Percentiles rank a stretch among this genome's conserved stretches.
Conservation (phyloP, 2,888 invertebrate genomes). For the Tipula helvola region DNA sequence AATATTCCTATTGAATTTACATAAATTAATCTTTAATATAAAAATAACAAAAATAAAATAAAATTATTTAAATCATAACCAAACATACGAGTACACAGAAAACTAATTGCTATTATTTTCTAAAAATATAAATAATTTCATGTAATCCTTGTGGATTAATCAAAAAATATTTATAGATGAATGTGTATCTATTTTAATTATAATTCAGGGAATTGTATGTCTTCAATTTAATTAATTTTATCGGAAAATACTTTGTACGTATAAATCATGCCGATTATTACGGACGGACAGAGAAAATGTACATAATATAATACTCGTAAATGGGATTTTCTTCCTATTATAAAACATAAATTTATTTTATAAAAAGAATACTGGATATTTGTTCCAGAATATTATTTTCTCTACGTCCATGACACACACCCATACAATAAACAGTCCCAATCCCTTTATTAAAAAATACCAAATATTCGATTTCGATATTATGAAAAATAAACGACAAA, state of each 20-base stretch:
- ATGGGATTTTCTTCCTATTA: background rate
- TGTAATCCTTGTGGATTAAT: background rate
- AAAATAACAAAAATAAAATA: background rate
- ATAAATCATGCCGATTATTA: background rate
- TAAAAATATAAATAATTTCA: background rate
- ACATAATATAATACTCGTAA: background rate
- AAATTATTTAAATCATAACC: background rate
- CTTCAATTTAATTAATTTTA: slow-evolving; percentile 4
- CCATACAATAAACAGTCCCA: background rate
- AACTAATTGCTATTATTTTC: background rate
- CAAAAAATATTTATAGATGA: background rate
- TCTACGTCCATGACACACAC: too few species aligned
- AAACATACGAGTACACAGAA: background rate
- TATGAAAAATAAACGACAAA: background rate
- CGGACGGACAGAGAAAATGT: background rate
- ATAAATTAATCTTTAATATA: background rate
- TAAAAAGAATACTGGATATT: background rate
- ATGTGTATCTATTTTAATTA: background rate
- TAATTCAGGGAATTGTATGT: background rate
- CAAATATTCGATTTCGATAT: background rate
- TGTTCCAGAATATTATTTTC: background rate
- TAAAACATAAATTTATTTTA: background rate
- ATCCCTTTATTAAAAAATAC: background rate
- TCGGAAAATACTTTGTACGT: background rate
- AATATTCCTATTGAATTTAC: background rate